These are phyloP conservation scores for Hedychridium roseum DNA, from an alignment of 2,888 invertebrate species.

Conservation along the genomic window DNA sequence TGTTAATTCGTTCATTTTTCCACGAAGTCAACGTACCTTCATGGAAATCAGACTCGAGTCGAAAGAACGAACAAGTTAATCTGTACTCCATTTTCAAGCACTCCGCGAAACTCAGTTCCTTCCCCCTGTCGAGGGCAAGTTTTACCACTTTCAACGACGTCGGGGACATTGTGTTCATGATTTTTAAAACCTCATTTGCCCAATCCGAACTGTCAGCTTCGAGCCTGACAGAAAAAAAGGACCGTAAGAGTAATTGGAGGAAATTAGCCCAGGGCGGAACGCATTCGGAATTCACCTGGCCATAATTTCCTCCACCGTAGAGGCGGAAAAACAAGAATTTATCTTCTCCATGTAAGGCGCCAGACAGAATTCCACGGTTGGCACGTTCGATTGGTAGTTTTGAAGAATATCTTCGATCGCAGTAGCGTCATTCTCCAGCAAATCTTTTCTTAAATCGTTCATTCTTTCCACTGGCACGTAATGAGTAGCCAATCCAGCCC, in stretches of 20 bases:
- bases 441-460: constrained; percentile 69
- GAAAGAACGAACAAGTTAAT: constrained; percentile 72
- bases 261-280: background rate
- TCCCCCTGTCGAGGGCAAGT: constrained; percentile 78
- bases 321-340: constrained; percentile 77
- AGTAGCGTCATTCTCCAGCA: constrained; percentile 67
- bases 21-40: constrained; percentile 70
- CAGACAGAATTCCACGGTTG: constrained; percentile 73
- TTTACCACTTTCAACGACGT: constrained; percentile 88
- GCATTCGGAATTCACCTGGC: constrained; percentile 44
- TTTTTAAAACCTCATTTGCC: constrained; percentile 76
- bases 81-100: constrained; percentile 90
- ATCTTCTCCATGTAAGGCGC: constrained; percentile 76
- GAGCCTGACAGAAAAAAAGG: constrained; percentile 63
- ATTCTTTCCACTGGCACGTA: constrained; percentile 74
- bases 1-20: background rate
- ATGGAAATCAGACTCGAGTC: constrained; percentile 78
- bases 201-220: constrained; percentile 81
- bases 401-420: constrained; percentile 68
- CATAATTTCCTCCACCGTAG: constrained; percentile 80
- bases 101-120: constrained; percentile 75
- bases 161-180: constrained; percentile 84
- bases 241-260: background rate
- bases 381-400: constrained; percentile 65
- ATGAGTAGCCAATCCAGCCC: constrained; percentile 93